Percentiles rank a stretch among this genome's conserved stretches.
Evolutionary conservation across 1,140 invertebrate genomes (phyloP).

Genomic region (Oedothorax gibbosus): DNA sequence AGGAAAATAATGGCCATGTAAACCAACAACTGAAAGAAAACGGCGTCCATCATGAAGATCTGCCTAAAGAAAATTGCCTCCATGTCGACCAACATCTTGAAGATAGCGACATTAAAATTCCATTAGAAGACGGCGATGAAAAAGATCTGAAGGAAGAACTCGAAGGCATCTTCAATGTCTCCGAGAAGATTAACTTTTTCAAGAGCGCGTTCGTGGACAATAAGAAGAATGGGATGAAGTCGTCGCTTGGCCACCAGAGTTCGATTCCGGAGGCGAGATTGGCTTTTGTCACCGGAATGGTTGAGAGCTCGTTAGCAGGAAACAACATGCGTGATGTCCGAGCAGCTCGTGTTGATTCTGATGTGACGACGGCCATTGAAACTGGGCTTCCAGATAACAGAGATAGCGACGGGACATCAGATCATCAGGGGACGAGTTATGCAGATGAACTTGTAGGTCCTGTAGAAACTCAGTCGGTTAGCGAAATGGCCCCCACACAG

Average conservation of each 20-base stretch:
- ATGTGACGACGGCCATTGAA: background rate
- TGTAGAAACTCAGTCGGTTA: background rate
- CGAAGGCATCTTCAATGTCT: constrained; percentile 17
- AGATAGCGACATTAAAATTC: too few species aligned
- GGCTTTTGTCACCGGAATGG: constrained; percentile 51
- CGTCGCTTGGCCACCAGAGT: constrained; percentile 39
- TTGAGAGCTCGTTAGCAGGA: constrained; percentile 42
- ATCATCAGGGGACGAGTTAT: too few species aligned
- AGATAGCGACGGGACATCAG: too few species aligned
- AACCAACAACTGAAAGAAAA: too few species aligned
- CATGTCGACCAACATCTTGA: too few species aligned
- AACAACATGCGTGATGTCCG: constrained; percentile 23
- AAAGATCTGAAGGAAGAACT: background rate
- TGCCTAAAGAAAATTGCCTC: too few species aligned
- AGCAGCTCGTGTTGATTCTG: constrained; percentile 5
- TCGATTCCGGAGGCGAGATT: constrained; percentile 53
- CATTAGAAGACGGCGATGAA: background rate
- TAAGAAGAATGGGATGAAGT: background rate
- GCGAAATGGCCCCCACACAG: constrained; percentile 30
- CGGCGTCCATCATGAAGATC: background rate
- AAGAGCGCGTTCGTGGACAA: constrained; percentile 4
- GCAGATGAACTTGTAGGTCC: too few species aligned
- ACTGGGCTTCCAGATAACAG: too few species aligned
- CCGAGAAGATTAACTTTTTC: constrained; percentile 50
- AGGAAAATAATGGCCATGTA: too few species aligned